These are phyloP conservation scores for Sebastes schlegelii DNA, from an alignment of 2,113 vertebrate genomes.

Conservation along the genomic window DNA sequence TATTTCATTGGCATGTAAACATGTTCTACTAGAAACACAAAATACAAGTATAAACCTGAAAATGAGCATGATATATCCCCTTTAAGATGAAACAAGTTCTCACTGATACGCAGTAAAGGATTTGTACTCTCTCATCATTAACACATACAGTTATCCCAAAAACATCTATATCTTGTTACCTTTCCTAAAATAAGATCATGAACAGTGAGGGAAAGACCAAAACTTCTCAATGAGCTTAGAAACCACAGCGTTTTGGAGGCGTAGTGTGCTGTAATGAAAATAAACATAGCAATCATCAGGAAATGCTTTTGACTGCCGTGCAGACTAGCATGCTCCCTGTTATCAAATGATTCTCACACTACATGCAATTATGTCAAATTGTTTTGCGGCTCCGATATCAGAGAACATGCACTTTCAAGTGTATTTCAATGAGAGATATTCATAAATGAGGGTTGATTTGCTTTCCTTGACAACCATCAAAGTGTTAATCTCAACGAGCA, in stretches of 20 bases:
- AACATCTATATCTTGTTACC: constrained; percentile 6
- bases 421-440: constrained; percentile 59
- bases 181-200: neutral
- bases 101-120: neutral
- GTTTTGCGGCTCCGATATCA: constrained; percentile 63
- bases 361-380: constrained; percentile 69
- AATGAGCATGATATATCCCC: neutral
- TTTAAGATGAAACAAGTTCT: neutral
- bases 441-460: constrained; percentile 57
- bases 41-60: neutral
- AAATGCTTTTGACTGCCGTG: constrained; percentile 49
- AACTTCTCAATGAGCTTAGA: constrained; percentile 40
- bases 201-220: constrained; percentile 16
- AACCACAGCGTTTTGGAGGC: constrained; percentile 16
- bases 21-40: neutral
- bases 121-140: constrained; percentile 7
- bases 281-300: constrained; percentile 49
- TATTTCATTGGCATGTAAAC: no score
- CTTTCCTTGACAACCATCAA: constrained; percentile 71
- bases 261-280: constrained; percentile 40
- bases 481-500: constrained; percentile 66
- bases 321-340: constrained; percentile 2
- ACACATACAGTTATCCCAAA: neutral
- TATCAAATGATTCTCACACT: constrained; percentile 57
- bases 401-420: constrained; percentile 57